Conservation (phyloP, 1,140 invertebrate species). For the Orchesella cincta region DNA sequence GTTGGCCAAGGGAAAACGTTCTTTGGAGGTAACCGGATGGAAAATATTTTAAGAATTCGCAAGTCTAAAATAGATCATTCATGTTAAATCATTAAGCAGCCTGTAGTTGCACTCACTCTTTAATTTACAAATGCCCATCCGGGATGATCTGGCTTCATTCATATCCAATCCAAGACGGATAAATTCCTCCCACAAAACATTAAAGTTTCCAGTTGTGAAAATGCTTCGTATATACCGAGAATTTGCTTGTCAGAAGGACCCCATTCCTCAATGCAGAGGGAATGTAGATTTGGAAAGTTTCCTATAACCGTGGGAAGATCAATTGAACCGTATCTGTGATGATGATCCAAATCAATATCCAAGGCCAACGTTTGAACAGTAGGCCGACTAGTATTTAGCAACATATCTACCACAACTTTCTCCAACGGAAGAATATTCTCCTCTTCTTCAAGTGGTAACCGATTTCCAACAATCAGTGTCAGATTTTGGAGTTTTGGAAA, state of each 20-base stretch:
- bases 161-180: neutral
- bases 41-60: constrained; percentile 4
- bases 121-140: neutral
- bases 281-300: constrained; percentile 1
- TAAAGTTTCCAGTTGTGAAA: neutral
- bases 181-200: constrained; percentile 26
- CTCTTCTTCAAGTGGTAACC: neutral
- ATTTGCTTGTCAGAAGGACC: constrained; percentile 3
- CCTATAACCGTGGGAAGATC: neutral
- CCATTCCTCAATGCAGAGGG: constrained; percentile 2
- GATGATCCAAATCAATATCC: constrained; percentile 4
- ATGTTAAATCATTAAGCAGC: neutral
- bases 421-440: neutral
- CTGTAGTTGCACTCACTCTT: neutral
- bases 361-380: neutral
- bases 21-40: constrained; percentile 9
- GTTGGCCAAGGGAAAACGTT: constrained; percentile 16
- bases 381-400: neutral
- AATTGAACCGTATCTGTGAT: neutral
- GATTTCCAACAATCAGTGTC: constrained; percentile 9
- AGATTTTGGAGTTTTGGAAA: constrained; percentile 6
- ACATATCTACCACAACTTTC: neutral
- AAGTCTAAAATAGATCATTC: neutral
- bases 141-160: neutral
- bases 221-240: neutral